A percentile compares a stretch with the other conserved stretches of the same genome.
These are phyloP conservation scores for Saccopteryx bilineata DNA, from an alignment of 2,113 vertebrate species.

Conservation along the genomic window DNA sequence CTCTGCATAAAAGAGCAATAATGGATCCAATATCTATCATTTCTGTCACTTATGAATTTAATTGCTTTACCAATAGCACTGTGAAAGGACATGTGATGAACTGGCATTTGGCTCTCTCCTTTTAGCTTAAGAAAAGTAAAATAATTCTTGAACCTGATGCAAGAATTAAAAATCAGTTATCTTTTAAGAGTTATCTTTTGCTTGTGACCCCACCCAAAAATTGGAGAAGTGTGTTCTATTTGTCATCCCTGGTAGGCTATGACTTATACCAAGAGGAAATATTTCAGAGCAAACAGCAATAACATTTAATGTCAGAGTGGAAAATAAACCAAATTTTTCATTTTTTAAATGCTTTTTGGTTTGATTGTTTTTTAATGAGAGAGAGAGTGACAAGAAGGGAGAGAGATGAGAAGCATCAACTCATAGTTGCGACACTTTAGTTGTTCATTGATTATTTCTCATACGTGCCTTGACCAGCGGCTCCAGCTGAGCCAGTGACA, in stretches of 20 bases:
- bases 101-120: not conserved
- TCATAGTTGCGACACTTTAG: too few relatives aligned
- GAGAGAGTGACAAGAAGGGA: too few relatives aligned
- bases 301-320: not conserved
- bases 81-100: not conserved
- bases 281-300: not conserved
- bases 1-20: slow-evolving; percentile 63
- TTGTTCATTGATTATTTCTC: too few relatives aligned
- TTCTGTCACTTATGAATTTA: slow-evolving; percentile 48
- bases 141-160: not conserved
- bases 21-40: slow-evolving; percentile 50
- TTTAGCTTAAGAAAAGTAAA: slow-evolving; percentile 61
- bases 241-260: not conserved
- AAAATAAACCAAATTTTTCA: not conserved
- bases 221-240: not conserved
- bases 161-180: not conserved
- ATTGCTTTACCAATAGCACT: slow-evolving; percentile 47
- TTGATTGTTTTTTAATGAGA: too few relatives aligned
- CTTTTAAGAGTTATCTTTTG: not conserved
- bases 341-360: not conserved
- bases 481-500: too few relatives aligned
- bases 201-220: not conserved
- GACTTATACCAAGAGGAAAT: not conserved
- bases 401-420: too few relatives aligned
- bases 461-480: too few relatives aligned